A percentile compares a stretch with the other conserved stretches of the same genome.
Conservation (phyloP, 2,888 invertebrate species). For the Reticulitermes lucifugus region DNA sequence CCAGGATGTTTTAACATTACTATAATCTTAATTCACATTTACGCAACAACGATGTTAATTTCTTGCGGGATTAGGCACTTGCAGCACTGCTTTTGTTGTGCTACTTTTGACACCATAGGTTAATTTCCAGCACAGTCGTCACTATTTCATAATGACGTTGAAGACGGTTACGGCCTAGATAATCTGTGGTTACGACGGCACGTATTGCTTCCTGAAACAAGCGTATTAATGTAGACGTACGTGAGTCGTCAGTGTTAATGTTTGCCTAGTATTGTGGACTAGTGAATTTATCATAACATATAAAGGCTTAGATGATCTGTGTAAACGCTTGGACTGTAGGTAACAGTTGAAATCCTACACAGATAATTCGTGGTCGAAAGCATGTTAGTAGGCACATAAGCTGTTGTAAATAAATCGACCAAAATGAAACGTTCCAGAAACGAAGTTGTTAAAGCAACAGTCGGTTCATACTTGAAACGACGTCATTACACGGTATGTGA, state of each 20-base stretch:
- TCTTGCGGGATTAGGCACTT: background rate
- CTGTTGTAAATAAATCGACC: background rate
- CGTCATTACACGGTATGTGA: conserved; percentile 72
- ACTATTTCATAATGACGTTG: too few species aligned
- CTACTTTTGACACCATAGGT: too few species aligned
- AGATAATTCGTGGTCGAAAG: background rate
- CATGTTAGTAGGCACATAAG: background rate
- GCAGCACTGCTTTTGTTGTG: too few species aligned
- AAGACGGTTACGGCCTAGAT: too few species aligned
- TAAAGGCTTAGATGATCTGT: background rate
- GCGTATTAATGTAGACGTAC: background rate
- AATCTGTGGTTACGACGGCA: too few species aligned
- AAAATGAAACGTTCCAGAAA: conserved; percentile 21
- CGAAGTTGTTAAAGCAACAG: conserved; percentile 71
- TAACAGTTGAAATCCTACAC: background rate
- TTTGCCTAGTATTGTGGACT: background rate
- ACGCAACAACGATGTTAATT: background rate
- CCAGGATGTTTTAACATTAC: background rate
- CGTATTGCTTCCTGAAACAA: background rate
- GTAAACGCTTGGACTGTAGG: background rate
- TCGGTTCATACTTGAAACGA: conserved; percentile 76
- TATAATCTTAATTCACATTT: background rate
- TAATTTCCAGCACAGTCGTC: too few species aligned
- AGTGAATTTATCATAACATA: background rate
- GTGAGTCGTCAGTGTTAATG: background rate